These are phyloP conservation scores for Dyspetes luteomarginatus DNA, from an alignment of 2,888 invertebrate species.

Conservation along the genomic window DNA sequence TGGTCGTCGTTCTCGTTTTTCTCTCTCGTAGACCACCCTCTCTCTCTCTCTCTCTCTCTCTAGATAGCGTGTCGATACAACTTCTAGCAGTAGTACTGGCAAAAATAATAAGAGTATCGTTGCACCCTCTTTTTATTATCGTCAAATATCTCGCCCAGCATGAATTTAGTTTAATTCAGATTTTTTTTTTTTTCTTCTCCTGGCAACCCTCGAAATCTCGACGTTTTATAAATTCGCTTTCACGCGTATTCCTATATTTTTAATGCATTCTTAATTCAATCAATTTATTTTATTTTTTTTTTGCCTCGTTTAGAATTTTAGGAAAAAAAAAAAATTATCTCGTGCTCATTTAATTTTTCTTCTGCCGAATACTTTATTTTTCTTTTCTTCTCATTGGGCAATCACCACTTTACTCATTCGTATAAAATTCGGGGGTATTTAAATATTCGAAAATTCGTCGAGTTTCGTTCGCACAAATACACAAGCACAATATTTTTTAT, in stretches of 20 bases:
- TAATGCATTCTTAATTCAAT: not conserved
- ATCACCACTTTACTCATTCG: not conserved
- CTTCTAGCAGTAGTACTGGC: not conserved
- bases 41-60: not conserved
- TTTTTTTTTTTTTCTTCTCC: not conserved
- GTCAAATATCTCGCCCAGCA: not conserved
- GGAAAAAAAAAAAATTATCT: not conserved
- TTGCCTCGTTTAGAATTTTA: not conserved
- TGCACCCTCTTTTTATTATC: not conserved
- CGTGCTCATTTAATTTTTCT: not conserved
- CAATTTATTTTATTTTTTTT: not conserved
- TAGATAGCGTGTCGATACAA: not conserved
- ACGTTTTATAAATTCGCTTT: not conserved
- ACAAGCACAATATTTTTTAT: not conserved
- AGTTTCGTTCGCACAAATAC: not conserved
- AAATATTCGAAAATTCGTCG: slow-evolving; percentile 10
- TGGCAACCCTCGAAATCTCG: not conserved
- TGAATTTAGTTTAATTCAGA: not conserved
- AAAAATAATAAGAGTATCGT: not conserved
- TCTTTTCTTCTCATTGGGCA: slow-evolving; percentile 1
- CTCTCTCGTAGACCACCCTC: not conserved
- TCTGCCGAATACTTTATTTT: not conserved
- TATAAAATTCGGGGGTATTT: not conserved
- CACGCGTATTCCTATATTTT: not conserved
- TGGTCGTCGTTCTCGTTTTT: not conserved